Percentiles rank a stretch among this genome's conserved stretches.
Conservation (phyloP, 2,888 invertebrate species). For the Linnaemya vulpina region DNA sequence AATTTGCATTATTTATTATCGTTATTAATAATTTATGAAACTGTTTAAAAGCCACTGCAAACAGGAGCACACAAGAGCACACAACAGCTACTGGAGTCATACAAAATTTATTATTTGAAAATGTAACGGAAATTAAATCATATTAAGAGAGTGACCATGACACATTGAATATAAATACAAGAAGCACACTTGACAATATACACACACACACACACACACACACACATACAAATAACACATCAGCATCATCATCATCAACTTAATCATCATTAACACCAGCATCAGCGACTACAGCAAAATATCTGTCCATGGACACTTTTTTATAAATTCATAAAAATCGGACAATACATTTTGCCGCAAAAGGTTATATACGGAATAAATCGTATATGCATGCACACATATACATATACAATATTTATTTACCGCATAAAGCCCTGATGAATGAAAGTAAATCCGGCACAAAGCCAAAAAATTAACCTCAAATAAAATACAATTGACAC, state of each 20-base stretch:
- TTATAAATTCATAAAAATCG: conserved; percentile 22
- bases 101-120: conserved; percentile 55
- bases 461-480: conserved; percentile 71
- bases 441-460: conserved; percentile 69
- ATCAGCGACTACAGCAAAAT: conserved; percentile 6
- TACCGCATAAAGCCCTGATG: conserved; percentile 70
- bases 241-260: conserved; percentile 16
- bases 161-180: conserved; percentile 51
- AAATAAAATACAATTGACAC: conserved; percentile 65
- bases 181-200: too few relatives aligned
- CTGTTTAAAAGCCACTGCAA: conserved; percentile 31
- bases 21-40: conserved; percentile 61
- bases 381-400: too few relatives aligned
- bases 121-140: conserved; percentile 70
- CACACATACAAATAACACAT: not conserved
- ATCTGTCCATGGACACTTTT: conserved; percentile 8
- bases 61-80: not conserved
- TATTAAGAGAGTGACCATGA: conserved; percentile 69
- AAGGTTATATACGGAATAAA: conserved; percentile 40
- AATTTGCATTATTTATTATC: conserved; percentile 44
- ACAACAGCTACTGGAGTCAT: conserved; percentile 9
- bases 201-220: conserved; percentile 1
- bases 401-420: conserved; percentile 68
- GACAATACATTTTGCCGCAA: conserved; percentile 15
- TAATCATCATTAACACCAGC: not conserved